A percentile compares a stretch with the other conserved stretches of the same genome.
These are phyloP conservation scores for Oryzias woworae DNA, from an alignment of 2,113 vertebrate species.

Conservation along the genomic window DNA sequence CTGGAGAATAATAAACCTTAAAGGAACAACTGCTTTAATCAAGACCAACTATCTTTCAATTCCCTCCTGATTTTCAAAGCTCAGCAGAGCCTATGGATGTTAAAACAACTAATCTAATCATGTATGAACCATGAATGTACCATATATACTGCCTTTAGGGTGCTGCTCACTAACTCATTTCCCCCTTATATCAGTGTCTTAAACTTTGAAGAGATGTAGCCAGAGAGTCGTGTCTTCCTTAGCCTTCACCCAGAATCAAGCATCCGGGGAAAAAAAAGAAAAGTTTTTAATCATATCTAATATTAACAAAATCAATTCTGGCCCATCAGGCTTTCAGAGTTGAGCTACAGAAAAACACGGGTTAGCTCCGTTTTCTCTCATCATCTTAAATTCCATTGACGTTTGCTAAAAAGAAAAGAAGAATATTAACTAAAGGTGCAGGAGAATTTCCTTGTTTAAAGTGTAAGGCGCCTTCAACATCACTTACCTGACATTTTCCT, in stretches of 20 bases:
- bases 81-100: not conserved
- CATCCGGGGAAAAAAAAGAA: slow-evolving; percentile 40
- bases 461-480: too few species aligned
- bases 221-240: slow-evolving; percentile 1
- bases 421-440: not conserved
- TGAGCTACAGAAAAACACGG: not conserved
- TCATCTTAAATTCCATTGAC: not conserved
- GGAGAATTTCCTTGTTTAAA: not conserved
- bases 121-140: not conserved
- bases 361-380: not conserved
- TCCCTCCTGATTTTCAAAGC: not conserved
- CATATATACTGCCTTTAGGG: not conserved
- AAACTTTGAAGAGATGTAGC: not conserved
- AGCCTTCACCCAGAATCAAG: slow-evolving; percentile 6
- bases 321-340: not conserved
- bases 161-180: slow-evolving; percentile 1
- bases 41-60: not conserved
- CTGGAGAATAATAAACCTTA: not conserved
- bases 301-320: slow-evolving; percentile 58
- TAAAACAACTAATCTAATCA: not conserved
- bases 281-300: slow-evolving; percentile 63
- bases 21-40: not conserved
- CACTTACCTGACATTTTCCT: too few species aligned
- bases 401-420: not conserved
- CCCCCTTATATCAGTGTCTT: slow-evolving; percentile 1